Conservation (phyloP, 2,113 vertebrate species). For the Speoplatyrhinus poulsoni region DNA sequence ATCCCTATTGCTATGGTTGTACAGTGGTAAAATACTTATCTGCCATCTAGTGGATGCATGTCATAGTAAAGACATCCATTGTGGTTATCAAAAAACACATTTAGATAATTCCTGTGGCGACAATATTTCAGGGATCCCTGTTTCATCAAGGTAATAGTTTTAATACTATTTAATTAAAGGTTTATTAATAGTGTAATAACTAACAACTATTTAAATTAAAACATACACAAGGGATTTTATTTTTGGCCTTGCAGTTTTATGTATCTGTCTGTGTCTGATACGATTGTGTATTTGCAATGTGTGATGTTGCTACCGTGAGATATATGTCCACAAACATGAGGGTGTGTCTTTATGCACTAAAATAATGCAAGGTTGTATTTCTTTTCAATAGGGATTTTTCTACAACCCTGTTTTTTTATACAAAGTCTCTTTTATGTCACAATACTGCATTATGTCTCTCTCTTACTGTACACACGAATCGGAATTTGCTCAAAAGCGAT, state of each 20-base stretch:
- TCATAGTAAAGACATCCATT: constrained; percentile 28
- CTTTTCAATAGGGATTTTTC: constrained; percentile 40
- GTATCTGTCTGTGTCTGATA: constrained; percentile 9
- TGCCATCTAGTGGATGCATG: constrained; percentile 58
- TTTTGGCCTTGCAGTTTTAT: constrained; percentile 13
- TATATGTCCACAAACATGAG: constrained; percentile 56
- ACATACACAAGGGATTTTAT: constrained; percentile 37
- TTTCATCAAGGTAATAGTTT: constrained; percentile 29
- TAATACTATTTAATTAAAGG: constrained; percentile 15
- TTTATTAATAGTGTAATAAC: not conserved
- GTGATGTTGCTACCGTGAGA: constrained; percentile 56
- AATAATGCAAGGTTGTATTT: constrained; percentile 56
- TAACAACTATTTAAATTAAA: not conserved
- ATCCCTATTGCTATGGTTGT: not conserved
- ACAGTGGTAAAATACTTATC: constrained; percentile 22
- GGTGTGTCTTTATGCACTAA: constrained; percentile 75
- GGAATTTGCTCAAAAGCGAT: constrained; percentile 52
- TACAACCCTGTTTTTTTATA: constrained; percentile 20
- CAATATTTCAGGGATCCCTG: constrained; percentile 35
- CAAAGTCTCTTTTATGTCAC: constrained; percentile 24
- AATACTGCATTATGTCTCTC: constrained; percentile 30
- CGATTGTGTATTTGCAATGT: constrained; percentile 46
- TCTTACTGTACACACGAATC: constrained; percentile 50
- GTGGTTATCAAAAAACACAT: not conserved
- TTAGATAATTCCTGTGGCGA: constrained; percentile 6